These are phyloP conservation scores for Bos taurus DNA, from an alignment of 2,113 vertebrate genomes.

Conservation along the genomic window ARS-UCD2.0 NC_037333.1:39705501-39706000, in stretches of 20 bases:
- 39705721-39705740: background rate
- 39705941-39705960: background rate
- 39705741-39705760: background rate
- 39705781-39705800: background rate
- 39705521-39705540: background rate
- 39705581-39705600: background rate
- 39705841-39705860: background rate
- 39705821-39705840: background rate
- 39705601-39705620: background rate
- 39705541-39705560: background rate
- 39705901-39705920: background rate
- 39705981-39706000: background rate
- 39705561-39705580: background rate
- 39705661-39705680: background rate
- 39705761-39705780: background rate
- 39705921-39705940: background rate
- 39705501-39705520: background rate
- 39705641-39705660: background rate
- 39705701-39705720: background rate
- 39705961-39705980: background rate
- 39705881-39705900: background rate
- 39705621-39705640: background rate
- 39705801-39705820: background rate
- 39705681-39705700: background rate
- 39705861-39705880: background rate